Evolutionary conservation across 2,888 invertebrate species (phyloP).

Genomic region (Agrotis exclamationis): DNA sequence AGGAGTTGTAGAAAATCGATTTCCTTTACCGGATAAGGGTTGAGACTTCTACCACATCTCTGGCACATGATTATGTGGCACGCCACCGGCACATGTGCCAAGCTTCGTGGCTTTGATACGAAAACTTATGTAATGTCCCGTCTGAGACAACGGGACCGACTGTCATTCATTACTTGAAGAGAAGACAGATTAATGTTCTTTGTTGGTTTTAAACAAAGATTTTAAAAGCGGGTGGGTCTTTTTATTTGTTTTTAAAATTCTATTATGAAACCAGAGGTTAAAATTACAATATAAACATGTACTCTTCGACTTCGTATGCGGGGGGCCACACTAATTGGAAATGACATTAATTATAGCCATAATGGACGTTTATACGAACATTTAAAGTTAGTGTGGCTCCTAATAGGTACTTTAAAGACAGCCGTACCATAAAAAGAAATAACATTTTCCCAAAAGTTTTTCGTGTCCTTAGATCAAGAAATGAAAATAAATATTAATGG

Average conservation of each 20-base stretch:
- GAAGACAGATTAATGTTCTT: conserved; percentile 29
- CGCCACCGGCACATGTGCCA: conserved; percentile 19
- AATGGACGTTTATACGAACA: no score
- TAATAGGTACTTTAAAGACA: no score
- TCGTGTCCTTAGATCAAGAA: neutral
- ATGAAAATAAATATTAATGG: neutral
- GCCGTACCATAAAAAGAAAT: no score
- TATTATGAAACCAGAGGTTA: no score
- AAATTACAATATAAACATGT: no score
- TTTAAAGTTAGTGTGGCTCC: no score
- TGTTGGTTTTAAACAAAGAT: conserved; percentile 13
- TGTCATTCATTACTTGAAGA: conserved; percentile 41
- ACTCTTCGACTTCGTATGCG: no score
- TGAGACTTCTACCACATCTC: conserved; percentile 28
- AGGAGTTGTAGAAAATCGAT: conserved; percentile 9
- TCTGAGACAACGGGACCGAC: neutral
- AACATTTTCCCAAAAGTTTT: no score
- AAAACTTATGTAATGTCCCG: conserved; percentile 46
- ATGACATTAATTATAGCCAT: no score
- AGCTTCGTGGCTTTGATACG: conserved; percentile 21
- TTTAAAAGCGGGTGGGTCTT: neutral
- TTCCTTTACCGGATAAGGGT: neutral
- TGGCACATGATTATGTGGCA: conserved; percentile 4
- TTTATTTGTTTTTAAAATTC: no score
- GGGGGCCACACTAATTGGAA: no score